A percentile compares a stretch with the other conserved stretches of the same genome.
These are phyloP conservation scores for Phallusia fumigata DNA, from an alignment of 23 tunicate species.

Conservation along the genomic window DNA sequence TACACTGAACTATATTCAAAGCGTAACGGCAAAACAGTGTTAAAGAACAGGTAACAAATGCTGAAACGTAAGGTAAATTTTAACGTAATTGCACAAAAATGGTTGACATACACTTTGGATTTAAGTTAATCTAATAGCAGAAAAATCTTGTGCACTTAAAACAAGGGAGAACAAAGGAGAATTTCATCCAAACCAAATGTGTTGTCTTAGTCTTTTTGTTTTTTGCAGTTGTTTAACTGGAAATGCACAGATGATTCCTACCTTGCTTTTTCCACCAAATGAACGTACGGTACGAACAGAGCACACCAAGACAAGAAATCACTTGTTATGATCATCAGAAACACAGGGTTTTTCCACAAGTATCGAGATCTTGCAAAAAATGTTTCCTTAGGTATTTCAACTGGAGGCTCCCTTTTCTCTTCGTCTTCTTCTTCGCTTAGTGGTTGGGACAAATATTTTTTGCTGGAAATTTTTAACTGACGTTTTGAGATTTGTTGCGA, in stretches of 20 bases:
- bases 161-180: too few relatives aligned
- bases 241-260: neutral
- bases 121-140: too few relatives aligned
- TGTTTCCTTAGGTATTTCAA: neutral
- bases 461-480: too few relatives aligned
- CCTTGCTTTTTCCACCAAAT: conserved; percentile 35
- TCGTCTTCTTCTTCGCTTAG: neutral
- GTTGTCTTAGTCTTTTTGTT: neutral
- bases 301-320: neutral
- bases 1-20: too few relatives aligned
- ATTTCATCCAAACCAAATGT: too few relatives aligned
- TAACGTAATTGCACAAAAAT: too few relatives aligned
- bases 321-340: neutral
- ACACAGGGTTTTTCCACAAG: neutral
- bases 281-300: conserved; percentile 44
- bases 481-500: too few relatives aligned
- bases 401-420: neutral
- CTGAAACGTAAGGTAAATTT: too few relatives aligned
- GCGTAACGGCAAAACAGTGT: too few relatives aligned
- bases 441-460: neutral
- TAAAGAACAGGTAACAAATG: too few relatives aligned
- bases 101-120: too few relatives aligned
- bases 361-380: neutral
- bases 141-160: too few relatives aligned
- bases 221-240: neutral